Evolutionary conservation across 2,888 invertebrate genomes (phyloP), one percentile per base, ranked within the genome.

Genomic region (Drosophila longiperda): DNA sequence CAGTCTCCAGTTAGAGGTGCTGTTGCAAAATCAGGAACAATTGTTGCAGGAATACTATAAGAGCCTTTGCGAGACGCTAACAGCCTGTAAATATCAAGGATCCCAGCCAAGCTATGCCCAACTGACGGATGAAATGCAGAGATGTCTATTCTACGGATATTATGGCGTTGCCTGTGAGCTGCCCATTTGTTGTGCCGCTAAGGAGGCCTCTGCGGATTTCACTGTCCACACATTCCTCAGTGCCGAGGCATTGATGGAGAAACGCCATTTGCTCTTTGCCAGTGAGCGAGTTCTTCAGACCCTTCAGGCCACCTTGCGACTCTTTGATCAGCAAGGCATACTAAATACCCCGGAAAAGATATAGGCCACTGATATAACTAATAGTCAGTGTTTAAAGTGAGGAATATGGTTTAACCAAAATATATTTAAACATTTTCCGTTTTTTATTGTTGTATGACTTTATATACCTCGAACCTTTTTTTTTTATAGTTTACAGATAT

Each of bases 311-410:
- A 78, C 82, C 0, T 70, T 93, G 42, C 69, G 66, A 7, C 48
- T 82, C 61, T 91, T 91, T 54, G 87, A 93, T 52, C 73, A 88
- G 59, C 53, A 90, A 34, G 90, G 91, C 2, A 52, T 92, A 23
- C 38, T 91, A 12, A 80, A 91, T 40, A 66, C 53, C 2, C 59
- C 23, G n/a, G 4, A 33, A 6, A 9, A 33, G 4, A 23, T 7
- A 6, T 32, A 29, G 50, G 0, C 32, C 29, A 32, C 29, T 64
- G 42, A 45, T 48, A 33, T 32, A 54, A 17, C 11, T 26, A 1
- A 54, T n/a, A 48, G 53, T 54, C 20, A 3, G 3, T 1, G 32
- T 33, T 66, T 42, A 54, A 42, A n/a, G n/a, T 17, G 9, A 48
- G 34, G 7, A 34, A 20, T 11, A 8, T 20, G 17, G n/a, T 40